Conservation (phyloP, 2,888 invertebrate genomes). For the Dusona sp. region DNA sequence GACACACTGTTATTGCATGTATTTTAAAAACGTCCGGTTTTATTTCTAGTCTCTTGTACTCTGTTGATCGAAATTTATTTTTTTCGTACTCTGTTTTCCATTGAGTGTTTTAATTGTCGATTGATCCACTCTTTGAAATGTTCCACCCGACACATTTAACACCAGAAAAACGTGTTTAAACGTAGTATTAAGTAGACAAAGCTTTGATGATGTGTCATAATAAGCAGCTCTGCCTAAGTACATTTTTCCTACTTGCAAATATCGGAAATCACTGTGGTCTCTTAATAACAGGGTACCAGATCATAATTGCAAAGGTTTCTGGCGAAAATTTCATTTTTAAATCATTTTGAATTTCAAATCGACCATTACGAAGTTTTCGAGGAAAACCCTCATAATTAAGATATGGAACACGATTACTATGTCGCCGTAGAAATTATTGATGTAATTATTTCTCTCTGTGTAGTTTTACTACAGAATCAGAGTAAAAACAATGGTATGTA, state of each 20-base stretch:
- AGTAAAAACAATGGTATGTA: background rate
- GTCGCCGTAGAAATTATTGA: background rate
- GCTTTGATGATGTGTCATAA: background rate
- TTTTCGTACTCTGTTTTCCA: background rate
- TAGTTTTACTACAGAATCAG: background rate
- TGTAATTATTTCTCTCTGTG: background rate
- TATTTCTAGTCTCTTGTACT: background rate
- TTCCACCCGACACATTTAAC: background rate
- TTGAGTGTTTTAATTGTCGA: background rate
- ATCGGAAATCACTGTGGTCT: background rate
- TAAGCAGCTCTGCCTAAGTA: no score
- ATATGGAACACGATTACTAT: background rate
- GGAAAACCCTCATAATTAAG: background rate
- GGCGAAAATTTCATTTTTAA: background rate
- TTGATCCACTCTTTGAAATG: background rate
- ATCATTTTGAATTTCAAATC: background rate
- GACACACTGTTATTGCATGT: background rate
- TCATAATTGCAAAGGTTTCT: background rate
- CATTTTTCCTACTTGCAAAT: background rate
- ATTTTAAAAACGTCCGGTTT: background rate
- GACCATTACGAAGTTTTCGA: background rate
- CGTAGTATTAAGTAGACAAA: background rate
- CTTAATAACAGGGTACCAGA: background rate
- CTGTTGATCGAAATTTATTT: background rate
- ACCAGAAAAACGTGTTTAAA: background rate